phyloP scores from a whole-genome alignment of 2,797 vertebrate species.

The Saxicola maurus region DNA sequence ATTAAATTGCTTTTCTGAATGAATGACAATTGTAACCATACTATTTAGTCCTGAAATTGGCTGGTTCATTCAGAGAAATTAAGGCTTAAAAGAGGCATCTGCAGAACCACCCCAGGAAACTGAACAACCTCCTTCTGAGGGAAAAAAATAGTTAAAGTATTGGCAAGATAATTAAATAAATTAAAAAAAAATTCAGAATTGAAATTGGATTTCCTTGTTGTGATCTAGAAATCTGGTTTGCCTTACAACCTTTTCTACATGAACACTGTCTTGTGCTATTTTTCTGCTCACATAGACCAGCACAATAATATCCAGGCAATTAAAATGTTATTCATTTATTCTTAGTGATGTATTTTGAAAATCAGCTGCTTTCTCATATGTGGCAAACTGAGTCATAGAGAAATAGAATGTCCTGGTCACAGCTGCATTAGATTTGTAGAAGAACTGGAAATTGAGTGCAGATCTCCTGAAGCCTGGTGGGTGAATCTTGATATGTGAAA shows the following conservation, averaged over 20 bases:
- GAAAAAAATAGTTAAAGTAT: neutral
- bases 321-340: neutral
- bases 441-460: neutral
- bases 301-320: neutral
- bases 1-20: conserved; percentile 41
- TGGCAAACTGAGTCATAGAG: neutral
- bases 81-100: conserved; percentile 4
- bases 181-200: neutral
- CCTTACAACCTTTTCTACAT: neutral
- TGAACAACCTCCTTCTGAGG: neutral
- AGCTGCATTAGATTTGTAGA: neutral
- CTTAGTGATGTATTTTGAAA: neutral
- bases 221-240: neutral
- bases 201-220: neutral
- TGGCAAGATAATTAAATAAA: conserved; percentile 23
- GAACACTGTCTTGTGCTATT: neutral
- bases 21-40: neutral
- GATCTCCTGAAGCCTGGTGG: neutral
- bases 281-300: neutral
- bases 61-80: conserved; percentile 15
- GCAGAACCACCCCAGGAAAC: neutral
- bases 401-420: neutral
- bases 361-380: neutral
- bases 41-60: conserved; percentile 18
- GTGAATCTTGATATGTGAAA: neutral